Conservation (phyloP, 2,113 vertebrate genomes). For the Isurus oxyrinchus region DNA sequence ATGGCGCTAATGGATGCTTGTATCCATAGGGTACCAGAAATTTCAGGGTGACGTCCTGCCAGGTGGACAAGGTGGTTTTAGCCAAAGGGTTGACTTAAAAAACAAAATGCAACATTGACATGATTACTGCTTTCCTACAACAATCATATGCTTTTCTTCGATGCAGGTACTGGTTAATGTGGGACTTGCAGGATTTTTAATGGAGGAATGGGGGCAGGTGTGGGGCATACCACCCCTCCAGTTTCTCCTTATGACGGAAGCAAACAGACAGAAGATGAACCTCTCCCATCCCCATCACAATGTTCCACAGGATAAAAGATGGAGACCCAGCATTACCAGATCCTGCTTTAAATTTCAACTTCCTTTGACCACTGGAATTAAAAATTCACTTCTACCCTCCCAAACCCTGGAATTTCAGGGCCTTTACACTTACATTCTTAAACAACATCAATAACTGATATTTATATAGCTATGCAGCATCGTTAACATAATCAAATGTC, state of each 20-base stretch:
- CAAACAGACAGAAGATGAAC: not conserved
- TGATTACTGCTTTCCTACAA: too few relatives aligned
- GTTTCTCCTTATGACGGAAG: not conserved
- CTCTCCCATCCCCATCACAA: not conserved
- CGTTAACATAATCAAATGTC: too few relatives aligned
- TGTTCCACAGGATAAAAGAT: not conserved
- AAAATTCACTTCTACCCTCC: too few relatives aligned
- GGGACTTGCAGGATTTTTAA: not conserved
- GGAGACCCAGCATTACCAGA: too few relatives aligned
- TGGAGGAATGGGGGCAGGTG: not conserved
- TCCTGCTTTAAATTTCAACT: too few relatives aligned
- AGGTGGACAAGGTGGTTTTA: not conserved
- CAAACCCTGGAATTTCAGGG: not conserved
- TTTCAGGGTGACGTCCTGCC: not conserved
- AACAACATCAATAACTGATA: not conserved
- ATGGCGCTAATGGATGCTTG: not conserved
- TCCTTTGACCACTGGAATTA: too few relatives aligned
- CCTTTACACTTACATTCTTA: not conserved
- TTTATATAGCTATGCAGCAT: too few relatives aligned
- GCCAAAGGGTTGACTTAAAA: not conserved
- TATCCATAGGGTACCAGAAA: not conserved
- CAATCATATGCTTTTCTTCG: not conserved
- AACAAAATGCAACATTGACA: too few relatives aligned
- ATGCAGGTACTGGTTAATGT: not conserved
- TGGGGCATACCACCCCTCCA: not conserved